Percentiles rank a stretch among this genome's conserved stretches.
phyloP scores from a whole-genome alignment of 2,113 vertebrate genomes.

The Corydoras maculifer region DNA sequence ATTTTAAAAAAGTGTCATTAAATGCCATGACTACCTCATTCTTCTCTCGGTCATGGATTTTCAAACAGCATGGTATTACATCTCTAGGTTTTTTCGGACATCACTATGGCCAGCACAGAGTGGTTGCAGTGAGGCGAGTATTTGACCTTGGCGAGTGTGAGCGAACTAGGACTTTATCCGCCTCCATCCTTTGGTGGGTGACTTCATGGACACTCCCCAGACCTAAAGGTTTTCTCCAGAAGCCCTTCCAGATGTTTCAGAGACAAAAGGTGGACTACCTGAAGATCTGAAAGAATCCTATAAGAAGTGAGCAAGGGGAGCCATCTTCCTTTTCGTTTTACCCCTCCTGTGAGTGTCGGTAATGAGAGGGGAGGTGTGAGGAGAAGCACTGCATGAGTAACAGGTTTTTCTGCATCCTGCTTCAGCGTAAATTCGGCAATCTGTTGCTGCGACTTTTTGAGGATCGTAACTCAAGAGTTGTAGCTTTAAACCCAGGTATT shows the following conservation, averaged over 20 bases:
- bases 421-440: conserved; percentile 47
- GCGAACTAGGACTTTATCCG: conserved; percentile 19
- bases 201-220: conserved; percentile 1
- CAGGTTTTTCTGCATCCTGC: conserved; percentile 46
- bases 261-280: conserved; percentile 17
- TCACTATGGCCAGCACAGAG: neutral
- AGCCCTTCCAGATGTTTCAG: conserved; percentile 1
- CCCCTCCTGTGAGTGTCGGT: conserved; percentile 27
- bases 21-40: too few relatives aligned
- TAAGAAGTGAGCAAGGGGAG: conserved; percentile 13
- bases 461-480: neutral
- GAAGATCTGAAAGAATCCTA: conserved; percentile 10
- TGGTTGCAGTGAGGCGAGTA: neutral
- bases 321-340: conserved; percentile 27
- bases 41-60: neutral
- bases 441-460: conserved; percentile 43
- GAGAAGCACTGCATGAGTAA: conserved; percentile 41
- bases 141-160: conserved; percentile 40
- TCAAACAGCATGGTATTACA: too few relatives aligned
- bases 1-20: neutral
- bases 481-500: too few relatives aligned
- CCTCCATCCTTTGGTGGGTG: conserved; percentile 1
- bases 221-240: conserved; percentile 9
- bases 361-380: conserved; percentile 44
- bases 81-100: neutral